Evolutionary conservation across 2,113 vertebrate genomes (phyloP), one percentile per base, ranked within the genome.

Genomic region (Pterocles orientalis): DNA sequence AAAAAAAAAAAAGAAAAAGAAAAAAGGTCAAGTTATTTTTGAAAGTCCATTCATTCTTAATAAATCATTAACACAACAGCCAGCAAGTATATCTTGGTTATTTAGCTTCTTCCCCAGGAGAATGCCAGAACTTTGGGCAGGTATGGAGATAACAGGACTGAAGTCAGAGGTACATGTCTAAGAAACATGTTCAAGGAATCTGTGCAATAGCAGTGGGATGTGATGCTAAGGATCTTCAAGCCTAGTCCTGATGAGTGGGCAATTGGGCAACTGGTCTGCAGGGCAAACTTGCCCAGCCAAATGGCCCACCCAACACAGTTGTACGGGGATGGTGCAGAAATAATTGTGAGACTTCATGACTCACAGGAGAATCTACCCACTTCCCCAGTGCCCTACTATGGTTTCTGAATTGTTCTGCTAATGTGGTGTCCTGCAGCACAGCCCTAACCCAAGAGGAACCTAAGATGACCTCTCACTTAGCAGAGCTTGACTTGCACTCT

Each of bases 401-500:
- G 53, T 26, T 92, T 89, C 43, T 51, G 65, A 60, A 66, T 51
- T 85, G 81, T 92, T 96, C 86, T 88, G 82, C 51, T 70, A 77
- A 56, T 0, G 5, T 2, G 12, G 43, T 58, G 53, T 29, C 61
- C 70, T 90, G 69, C 54, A 88, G 75, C 72, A 82, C 54, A 82
- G 58, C 54, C 50, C 8, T 43, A 62, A 79, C 21, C 58, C 48
- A 58, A 58, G n/a, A n/a, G 20, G 23, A 88, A 64, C 36, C n/a
- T 31, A 41, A 62, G 33, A 21, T 65, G 66, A 92, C 23, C 34
- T 45, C 47, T 81, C 11, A 6, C 24, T 82, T 16, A 16, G 69
- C 51, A 84, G 57, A 71, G 45, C 29, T 76, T 65, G 70, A 71
- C 61, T 53, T 79, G 50, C 11, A 8, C 56, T 48, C n/a, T 23